Percentiles rank a stretch among this genome's conserved stretches.
These are phyloP conservation scores for Oryzias javanicus DNA, from an alignment of 2,113 vertebrate genomes.

Conservation along the genomic window DNA sequence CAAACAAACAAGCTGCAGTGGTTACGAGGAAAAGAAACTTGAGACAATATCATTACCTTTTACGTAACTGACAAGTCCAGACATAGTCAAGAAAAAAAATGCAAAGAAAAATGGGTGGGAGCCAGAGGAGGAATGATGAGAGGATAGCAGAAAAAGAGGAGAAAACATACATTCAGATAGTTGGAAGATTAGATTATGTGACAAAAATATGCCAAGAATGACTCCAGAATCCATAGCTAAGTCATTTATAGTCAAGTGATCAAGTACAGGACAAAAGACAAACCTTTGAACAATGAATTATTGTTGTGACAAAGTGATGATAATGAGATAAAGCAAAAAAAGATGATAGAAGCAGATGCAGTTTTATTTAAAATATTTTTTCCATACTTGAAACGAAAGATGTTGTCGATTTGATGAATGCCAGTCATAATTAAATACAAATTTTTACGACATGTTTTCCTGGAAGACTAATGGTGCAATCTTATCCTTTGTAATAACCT, in stretches of 20 bases:
- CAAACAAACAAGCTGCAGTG: conserved; percentile 21
- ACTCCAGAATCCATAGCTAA: conserved; percentile 17
- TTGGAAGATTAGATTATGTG: conserved; percentile 44
- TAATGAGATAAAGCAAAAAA: conserved; percentile 22
- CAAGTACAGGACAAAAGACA: conserved; percentile 18
- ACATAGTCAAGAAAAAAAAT: conserved; percentile 63
- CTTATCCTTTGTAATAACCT: conserved; percentile 1
- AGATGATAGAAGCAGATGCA: conserved; percentile 20
- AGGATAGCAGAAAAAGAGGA: conserved; percentile 41
- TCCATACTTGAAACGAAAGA: conserved; percentile 15
- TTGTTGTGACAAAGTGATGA: conserved; percentile 21
- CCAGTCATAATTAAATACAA: background rate
- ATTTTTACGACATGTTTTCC: conserved; percentile 11
- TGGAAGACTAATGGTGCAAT: conserved; percentile 6
- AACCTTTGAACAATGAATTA: conserved; percentile 3
- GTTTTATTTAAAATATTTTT: conserved; percentile 2
- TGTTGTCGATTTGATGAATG: background rate
- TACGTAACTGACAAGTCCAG: conserved; percentile 77
- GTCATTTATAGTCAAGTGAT: conserved; percentile 28
- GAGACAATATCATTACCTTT: conserved; percentile 74
- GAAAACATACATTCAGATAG: conserved; percentile 65
- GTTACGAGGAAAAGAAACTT: conserved; percentile 36
- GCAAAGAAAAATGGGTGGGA: conserved; percentile 45
- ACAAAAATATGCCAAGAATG: conserved; percentile 43
- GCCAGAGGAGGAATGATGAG: conserved; percentile 53